Percentiles rank a stretch among this genome's conserved stretches.
These are phyloP conservation scores for Phrynosoma blainvillii DNA, from an alignment of 2,113 vertebrate species.

Conservation along the genomic window DNA sequence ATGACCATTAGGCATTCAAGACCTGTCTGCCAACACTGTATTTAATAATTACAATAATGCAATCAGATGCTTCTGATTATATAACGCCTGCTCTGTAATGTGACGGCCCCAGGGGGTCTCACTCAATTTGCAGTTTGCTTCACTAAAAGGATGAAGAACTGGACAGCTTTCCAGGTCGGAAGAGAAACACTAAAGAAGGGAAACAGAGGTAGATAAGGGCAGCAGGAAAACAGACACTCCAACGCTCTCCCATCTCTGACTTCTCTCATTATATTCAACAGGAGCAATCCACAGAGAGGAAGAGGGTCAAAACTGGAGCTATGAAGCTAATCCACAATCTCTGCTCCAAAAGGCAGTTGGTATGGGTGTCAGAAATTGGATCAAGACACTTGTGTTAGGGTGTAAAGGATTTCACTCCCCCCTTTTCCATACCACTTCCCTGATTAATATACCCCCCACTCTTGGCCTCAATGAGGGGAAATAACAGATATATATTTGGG, in stretches of 20 bases:
- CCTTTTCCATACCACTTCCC: neutral
- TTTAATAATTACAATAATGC: constrained; percentile 1
- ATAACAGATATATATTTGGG: neutral
- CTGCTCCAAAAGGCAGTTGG: no score
- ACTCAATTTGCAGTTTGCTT: neutral
- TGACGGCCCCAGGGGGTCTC: neutral
- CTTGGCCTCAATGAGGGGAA: neutral
- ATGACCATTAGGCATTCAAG: constrained; percentile 10
- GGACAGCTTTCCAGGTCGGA: neutral
- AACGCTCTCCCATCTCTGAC: neutral
- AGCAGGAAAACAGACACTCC: neutral
- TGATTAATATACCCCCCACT: neutral
- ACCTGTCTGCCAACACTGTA: neutral
- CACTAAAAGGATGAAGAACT: neutral
- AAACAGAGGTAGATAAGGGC: neutral
- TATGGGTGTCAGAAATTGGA: neutral
- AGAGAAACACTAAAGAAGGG: neutral
- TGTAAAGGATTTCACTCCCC: neutral
- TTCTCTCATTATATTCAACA: neutral
- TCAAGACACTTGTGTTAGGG: neutral
- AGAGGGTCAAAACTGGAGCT: neutral
- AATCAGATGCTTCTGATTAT: neutral
- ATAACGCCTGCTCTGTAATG: neutral
- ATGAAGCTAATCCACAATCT: neutral
- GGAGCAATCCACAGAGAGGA: neutral